phyloP scores from a whole-genome alignment of 2,888 invertebrate genomes.

The Petrolisthes manimaculis region DNA sequence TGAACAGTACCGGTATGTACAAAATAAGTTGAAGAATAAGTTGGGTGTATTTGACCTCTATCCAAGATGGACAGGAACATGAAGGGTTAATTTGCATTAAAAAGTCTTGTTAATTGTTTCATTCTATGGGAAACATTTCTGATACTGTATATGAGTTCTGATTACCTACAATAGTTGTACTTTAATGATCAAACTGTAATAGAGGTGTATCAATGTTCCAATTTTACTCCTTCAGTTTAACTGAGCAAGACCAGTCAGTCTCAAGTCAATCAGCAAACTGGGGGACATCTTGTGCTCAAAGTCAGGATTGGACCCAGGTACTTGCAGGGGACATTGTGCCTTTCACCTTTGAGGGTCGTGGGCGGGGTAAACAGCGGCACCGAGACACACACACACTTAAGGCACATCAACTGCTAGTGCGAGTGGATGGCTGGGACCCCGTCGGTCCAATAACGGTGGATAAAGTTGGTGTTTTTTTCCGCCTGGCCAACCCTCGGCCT shows the following conservation, averaged over 20 bases:
- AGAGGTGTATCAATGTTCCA: too few species aligned
- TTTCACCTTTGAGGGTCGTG: slow-evolving; percentile 84
- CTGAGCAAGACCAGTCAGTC: too few species aligned
- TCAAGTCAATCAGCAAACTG: too few species aligned
- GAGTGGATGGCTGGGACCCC: slow-evolving; percentile 89
- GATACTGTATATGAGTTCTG: not conserved
- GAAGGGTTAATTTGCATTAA: not conserved
- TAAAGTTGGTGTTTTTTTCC: slow-evolving; percentile 93
- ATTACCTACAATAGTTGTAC: not conserved
- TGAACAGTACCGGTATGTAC: too few species aligned
- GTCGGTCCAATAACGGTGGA: slow-evolving; percentile 94
- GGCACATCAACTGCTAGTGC: slow-evolving; percentile 88
- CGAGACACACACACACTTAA: slow-evolving; percentile 82
- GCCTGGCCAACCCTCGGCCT: slow-evolving; percentile 69
- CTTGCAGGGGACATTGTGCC: slow-evolving; percentile 79
- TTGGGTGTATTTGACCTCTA: too few species aligned
- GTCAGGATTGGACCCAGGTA: slow-evolving; percentile 74
- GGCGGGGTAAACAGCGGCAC: slow-evolving; percentile 76
- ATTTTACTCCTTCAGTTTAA: too few species aligned
- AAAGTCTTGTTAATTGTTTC: not conserved
- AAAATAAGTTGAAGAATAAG: too few species aligned
- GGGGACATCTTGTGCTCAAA: not conserved
- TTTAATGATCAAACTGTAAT: too few species aligned
- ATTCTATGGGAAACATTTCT: too few species aligned
- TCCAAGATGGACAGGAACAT: too few species aligned